These are phyloP conservation scores for Hydrolagus colliei DNA, from an alignment of 2,797 vertebrate genomes.

Conservation along the genomic window DNA sequence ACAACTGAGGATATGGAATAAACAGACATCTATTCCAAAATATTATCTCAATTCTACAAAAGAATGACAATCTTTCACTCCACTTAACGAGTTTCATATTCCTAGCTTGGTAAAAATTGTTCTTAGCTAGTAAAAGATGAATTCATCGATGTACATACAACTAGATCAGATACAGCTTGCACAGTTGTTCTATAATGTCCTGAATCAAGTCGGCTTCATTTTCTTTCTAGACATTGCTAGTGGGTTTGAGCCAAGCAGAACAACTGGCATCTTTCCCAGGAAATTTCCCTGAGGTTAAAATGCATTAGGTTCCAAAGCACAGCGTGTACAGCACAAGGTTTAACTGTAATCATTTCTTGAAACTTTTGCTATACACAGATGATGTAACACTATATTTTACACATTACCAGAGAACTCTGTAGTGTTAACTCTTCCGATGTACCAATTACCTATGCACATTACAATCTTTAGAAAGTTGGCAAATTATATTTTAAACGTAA, in stretches of 20 bases:
- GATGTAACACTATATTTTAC: not conserved
- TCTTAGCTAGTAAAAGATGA: not conserved
- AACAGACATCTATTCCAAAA: too few species aligned
- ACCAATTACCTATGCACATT: not conserved
- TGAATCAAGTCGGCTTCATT: slow-evolving; percentile 38
- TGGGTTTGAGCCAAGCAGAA: slow-evolving; percentile 39
- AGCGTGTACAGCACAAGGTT: slow-evolving; percentile 36
- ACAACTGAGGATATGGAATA: too few species aligned
- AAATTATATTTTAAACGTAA: not conserved
- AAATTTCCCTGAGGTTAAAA: slow-evolving; percentile 34
- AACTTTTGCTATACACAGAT: slow-evolving; percentile 16
- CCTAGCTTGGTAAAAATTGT: too few species aligned
- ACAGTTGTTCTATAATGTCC: slow-evolving; percentile 3
- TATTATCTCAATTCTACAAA: too few species aligned
- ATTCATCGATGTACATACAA: not conserved
- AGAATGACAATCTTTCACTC: too few species aligned
- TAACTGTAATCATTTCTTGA: slow-evolving; percentile 40
- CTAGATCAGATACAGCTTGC: not conserved
- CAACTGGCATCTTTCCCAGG: slow-evolving; percentile 38
- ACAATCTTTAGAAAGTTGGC: not conserved
- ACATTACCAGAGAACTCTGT: not conserved
- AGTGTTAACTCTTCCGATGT: not conserved
- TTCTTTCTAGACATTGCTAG: slow-evolving; percentile 36
- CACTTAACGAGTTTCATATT: too few species aligned
- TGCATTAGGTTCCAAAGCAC: slow-evolving; percentile 35